Evolutionary conservation across 2,888 invertebrate species (phyloP).

Genomic region (Aradus depressus): DNA sequence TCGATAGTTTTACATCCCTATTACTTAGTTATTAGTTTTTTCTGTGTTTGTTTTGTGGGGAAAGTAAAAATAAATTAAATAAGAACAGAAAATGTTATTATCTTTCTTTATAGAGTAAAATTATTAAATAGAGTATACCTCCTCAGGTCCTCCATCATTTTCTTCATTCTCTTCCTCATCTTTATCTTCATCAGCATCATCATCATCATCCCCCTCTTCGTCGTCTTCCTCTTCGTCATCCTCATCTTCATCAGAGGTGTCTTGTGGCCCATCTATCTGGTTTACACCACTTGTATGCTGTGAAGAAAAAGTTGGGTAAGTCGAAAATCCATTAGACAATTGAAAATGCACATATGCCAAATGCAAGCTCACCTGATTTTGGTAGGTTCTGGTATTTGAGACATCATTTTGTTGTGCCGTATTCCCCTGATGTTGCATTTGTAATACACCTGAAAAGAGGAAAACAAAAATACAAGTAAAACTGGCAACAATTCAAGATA

Average conservation of each 20-base stretch:
- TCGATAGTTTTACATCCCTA: too few relatives aligned
- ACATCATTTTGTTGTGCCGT: neutral
- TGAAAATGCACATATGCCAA: too few relatives aligned
- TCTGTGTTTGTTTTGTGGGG: too few relatives aligned
- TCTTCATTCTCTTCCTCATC: constrained; percentile 42
- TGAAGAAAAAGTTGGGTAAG: neutral
- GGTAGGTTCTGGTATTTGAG: neutral
- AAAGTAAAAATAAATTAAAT: too few relatives aligned
- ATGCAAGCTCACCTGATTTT: too few relatives aligned
- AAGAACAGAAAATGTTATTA: too few relatives aligned
- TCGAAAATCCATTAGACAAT: too few relatives aligned
- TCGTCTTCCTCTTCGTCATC: constrained; percentile 44
- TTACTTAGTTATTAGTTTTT: too few relatives aligned
- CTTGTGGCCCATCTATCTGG: constrained; percentile 31
- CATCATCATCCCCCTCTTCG: constrained; percentile 44
- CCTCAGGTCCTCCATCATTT: constrained; percentile 41
- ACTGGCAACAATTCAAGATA: too few relatives aligned
- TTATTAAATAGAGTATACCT: constrained; percentile 32
- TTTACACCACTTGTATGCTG: constrained; percentile 23
- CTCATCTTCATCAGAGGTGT: constrained; percentile 44
- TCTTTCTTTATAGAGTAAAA: too few relatives aligned
- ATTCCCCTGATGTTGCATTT: neutral
- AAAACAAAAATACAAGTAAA: too few relatives aligned
- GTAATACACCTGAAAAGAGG: too few relatives aligned
- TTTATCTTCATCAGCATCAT: constrained; percentile 69